phyloP scores from a whole-genome alignment of 1,140 invertebrate species.

The Orchestia grillus region DNA sequence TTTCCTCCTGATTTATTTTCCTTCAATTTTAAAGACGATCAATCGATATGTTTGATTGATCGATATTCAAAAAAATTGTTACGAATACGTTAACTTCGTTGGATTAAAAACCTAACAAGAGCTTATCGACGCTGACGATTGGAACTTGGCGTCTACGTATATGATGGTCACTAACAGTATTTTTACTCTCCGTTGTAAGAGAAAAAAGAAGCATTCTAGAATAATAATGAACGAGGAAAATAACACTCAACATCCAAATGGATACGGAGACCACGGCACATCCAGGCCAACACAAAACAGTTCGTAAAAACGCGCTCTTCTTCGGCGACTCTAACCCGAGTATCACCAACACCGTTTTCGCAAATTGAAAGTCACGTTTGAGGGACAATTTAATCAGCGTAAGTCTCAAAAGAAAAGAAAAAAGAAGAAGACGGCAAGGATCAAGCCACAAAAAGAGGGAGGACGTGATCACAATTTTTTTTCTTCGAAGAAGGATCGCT shows the following conservation, averaged over 20 bases:
- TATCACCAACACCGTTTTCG: background rate
- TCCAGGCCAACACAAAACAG: background rate
- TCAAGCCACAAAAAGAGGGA: background rate
- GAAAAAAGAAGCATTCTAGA: background rate
- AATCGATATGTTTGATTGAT: background rate
- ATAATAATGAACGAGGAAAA: no score
- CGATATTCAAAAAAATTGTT: background rate
- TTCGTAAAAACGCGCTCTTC: background rate
- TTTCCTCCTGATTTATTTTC: background rate
- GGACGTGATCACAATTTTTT: slow-evolving; percentile 31
- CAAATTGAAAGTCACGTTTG: slow-evolving; percentile 38
- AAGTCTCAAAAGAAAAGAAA: slow-evolving; percentile 18
- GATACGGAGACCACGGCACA: background rate
- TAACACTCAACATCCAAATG: background rate
- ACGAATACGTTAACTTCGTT: background rate
- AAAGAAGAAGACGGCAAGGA: background rate
- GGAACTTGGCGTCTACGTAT: background rate
- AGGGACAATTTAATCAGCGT: slow-evolving; percentile 31
- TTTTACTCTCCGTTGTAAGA: background rate
- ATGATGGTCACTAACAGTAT: background rate
- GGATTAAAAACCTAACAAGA: background rate
- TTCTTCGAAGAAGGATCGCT: background rate
- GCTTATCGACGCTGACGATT: background rate
- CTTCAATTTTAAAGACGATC: background rate
- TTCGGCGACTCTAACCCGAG: background rate